A percentile compares a stretch with the other conserved stretches of the same genome.
Evolutionary conservation across 2,113 vertebrate genomes (phyloP).

Genomic region (Nannobrachium achirus): DNA sequence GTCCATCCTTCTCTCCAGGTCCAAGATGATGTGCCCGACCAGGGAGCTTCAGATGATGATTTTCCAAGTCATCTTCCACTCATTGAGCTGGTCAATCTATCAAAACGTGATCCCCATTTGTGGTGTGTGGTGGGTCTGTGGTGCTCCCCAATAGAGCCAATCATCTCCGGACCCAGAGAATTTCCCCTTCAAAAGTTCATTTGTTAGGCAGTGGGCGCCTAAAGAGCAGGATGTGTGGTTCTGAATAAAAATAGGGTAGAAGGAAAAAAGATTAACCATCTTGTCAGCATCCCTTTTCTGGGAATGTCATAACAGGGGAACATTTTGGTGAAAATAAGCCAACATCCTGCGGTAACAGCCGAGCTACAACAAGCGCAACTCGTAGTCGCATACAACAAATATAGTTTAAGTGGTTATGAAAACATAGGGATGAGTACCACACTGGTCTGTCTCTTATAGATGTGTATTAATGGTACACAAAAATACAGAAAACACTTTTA

Average conservation of each 20-base stretch:
- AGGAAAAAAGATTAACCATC: not conserved
- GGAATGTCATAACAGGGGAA: not conserved
- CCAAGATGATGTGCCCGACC: constrained; percentile 47
- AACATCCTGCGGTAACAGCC: too few species aligned
- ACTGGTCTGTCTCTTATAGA: too few species aligned
- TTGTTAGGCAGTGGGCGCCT: constrained; percentile 73
- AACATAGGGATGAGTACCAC: too few species aligned
- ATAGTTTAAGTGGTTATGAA: too few species aligned
- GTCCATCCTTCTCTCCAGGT: constrained; percentile 52
- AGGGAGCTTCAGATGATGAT: not conserved
- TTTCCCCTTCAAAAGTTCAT: constrained; percentile 29
- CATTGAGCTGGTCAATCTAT: constrained; percentile 19
- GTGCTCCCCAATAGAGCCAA: constrained; percentile 25
- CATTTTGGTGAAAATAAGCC: too few species aligned
- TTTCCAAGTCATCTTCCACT: constrained; percentile 22
- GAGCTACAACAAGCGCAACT: too few species aligned
- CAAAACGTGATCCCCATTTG: constrained; percentile 17
- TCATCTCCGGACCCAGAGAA: constrained; percentile 40
- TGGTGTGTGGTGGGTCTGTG: constrained; percentile 25
- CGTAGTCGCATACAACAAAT: too few species aligned
- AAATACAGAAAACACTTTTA: constrained; percentile 10
- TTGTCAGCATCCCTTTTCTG: too few species aligned
- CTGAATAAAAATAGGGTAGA: constrained; percentile 43
- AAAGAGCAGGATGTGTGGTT: constrained; percentile 83
- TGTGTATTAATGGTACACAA: not conserved